Base-by-base conservation (phyloP, 2,113 vertebrate genomes). In the Lynx canadensis region DNA sequence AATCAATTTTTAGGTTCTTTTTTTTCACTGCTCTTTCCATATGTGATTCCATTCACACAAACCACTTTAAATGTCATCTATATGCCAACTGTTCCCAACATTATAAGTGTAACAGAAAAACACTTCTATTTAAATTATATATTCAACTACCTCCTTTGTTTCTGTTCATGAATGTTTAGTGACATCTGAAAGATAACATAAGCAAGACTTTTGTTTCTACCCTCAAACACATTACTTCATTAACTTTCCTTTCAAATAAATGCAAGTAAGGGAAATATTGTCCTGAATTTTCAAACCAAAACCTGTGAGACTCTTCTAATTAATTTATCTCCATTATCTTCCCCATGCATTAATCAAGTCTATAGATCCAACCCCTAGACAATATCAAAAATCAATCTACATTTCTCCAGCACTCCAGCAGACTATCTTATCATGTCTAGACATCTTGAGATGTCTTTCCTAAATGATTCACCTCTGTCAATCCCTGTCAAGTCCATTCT, bases 371-470 rank as follows among this genome's bases (percentile, higher is more conserved):
- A 4, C 21, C 36, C 69, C 25, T 55, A 69, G 68, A 86, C 89
- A 4, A 15, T 79, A 74, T 68, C 50, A 90, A 87, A 73, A 95
- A 88, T 60, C 48, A 84, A 88, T 92, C 60, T 66, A 7, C 2
- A 45, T 31, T 95, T 50, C 65, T 71, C 13, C 16, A 31, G 3
- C 25, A 29, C 31, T 65, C 50, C 33, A 84, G 4, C 13, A 80
- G n/a, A 33, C 13, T 36, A 55, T n/a, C 6, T 1, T 52, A 91
- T 94, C 93, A 66, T 71, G 85, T 97, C 94, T 96, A 93, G 80
- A 96, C 94, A 95, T 88, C 95, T 94, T 92, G n/a, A 78, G 14
- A 31, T 84, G 16, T 31, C 87, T 92, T 90, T 74, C n/a, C n/a
- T 60, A 88, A 92, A 63, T 65, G 4, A 12, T 18, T 2, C 8